phyloP scores from a whole-genome alignment of 1,140 invertebrate species.

The Habropoda laboriosa region DNA sequence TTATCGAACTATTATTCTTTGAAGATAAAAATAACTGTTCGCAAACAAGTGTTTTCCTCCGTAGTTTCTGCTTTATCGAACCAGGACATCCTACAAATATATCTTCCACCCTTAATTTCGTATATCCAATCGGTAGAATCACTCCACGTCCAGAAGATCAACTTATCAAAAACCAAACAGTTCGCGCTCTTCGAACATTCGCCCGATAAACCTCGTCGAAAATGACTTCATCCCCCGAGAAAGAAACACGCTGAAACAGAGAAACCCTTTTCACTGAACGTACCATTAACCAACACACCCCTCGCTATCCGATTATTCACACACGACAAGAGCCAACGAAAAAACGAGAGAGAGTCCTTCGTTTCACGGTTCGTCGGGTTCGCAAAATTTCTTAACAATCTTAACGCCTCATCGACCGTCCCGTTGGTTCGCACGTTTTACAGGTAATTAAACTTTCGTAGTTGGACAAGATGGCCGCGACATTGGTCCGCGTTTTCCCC shows the following conservation, averaged over 20 bases:
- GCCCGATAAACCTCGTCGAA: too few species aligned
- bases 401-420: background rate
- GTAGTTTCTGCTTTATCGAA: background rate
- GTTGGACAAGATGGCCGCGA: conserved; percentile 17
- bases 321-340: background rate
- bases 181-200: too few species aligned
- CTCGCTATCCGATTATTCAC: background rate
- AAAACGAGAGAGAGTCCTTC: background rate
- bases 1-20: background rate
- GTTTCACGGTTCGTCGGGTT: background rate
- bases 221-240: too few species aligned
- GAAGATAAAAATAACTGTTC: background rate
- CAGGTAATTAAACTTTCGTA: conserved; percentile 62
- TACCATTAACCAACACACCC: background rate
- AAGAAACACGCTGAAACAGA: background rate
- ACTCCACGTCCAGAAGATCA: too few species aligned
- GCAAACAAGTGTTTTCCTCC: background rate
- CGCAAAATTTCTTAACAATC: conserved; percentile 13
- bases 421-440: conserved; percentile 36
- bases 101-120: too few species aligned
- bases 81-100: too few species aligned
- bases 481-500: background rate
- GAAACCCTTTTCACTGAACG: background rate
- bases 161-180: too few species aligned
- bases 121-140: too few species aligned